Evolutionary conservation across 2,888 invertebrate genomes (phyloP).

Genomic region (Ophioninae sp.): DNA sequence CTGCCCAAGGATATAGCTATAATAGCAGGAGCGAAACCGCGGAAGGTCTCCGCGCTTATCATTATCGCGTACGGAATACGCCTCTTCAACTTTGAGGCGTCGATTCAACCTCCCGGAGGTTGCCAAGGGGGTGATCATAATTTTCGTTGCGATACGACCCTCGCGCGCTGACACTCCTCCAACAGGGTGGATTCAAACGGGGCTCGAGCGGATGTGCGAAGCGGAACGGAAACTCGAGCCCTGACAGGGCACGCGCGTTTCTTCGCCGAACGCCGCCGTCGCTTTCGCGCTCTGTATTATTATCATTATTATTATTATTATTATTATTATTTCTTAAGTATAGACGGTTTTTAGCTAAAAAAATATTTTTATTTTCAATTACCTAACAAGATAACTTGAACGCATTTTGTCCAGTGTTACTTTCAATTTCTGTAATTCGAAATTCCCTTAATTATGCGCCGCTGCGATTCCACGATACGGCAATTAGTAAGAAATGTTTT

Average conservation of each 20-base stretch:
- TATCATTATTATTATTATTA: no score
- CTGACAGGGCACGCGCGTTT: constrained; percentile 10
- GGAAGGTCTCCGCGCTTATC: neutral
- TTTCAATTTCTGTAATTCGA: no score
- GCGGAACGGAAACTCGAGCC: constrained; percentile 55
- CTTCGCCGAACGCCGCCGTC: neutral
- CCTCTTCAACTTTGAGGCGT: constrained; percentile 11
- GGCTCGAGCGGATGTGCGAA: constrained; percentile 53
- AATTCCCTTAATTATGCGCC: no score
- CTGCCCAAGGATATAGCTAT: constrained; percentile 22
- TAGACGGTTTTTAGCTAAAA: no score
- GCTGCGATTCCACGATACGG: no score
- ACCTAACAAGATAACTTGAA: no score
- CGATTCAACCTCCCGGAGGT: constrained; percentile 27
- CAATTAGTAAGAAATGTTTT: no score
- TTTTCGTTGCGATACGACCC: constrained; percentile 72
- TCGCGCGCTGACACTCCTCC: constrained; percentile 47
- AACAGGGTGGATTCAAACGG: constrained; percentile 38
- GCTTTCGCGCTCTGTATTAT: neutral
- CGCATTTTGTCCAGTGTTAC: no score
- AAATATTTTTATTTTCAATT: no score
- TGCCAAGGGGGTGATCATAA: constrained; percentile 65
- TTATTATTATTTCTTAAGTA: no score
- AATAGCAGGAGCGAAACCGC: neutral
- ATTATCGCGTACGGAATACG: neutral